Evolutionary conservation across 1,140 invertebrate genomes (phyloP).

Genomic region (Hirudo medicinalis): DNA sequence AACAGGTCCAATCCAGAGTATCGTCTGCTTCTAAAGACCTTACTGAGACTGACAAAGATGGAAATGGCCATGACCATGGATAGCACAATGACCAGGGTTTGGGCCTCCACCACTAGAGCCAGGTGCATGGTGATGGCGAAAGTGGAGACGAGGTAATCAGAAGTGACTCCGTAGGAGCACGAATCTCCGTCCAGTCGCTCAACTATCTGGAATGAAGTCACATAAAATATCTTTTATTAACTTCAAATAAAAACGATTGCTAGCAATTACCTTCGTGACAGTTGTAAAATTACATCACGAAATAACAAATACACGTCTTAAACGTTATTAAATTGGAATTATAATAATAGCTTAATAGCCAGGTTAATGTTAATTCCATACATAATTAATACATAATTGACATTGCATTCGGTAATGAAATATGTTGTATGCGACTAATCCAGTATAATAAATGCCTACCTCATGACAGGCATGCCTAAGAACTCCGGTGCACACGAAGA

Average conservation of each 20-base stretch:
- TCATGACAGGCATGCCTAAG: constrained; percentile 8
- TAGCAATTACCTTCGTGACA: too few relatives aligned
- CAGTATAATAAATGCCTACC: neutral
- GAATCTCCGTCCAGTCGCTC: constrained; percentile 2
- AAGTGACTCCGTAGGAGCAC: constrained; percentile 12
- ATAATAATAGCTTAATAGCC: too few relatives aligned
- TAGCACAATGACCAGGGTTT: neutral
- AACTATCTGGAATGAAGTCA: too few relatives aligned
- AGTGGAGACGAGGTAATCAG: constrained; percentile 9
- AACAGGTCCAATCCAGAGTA: constrained; percentile 4
- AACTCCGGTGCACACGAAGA: neutral
- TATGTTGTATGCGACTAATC: too few relatives aligned
- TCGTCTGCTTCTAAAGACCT: constrained; percentile 2
- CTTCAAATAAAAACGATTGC: too few relatives aligned
- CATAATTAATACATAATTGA: too few relatives aligned
- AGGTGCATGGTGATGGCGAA: constrained; percentile 5
- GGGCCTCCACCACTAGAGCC: neutral
- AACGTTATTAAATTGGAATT: too few relatives aligned
- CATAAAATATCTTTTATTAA: too few relatives aligned
- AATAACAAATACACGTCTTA: too few relatives aligned
- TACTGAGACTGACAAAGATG: constrained; percentile 10
- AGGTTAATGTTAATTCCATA: too few relatives aligned
- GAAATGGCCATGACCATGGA: neutral
- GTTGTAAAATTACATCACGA: too few relatives aligned
- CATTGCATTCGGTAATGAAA: too few relatives aligned